Conservation (phyloP, 2,113 vertebrate genomes). For the Anarhynchus alexandrinus region DNA sequence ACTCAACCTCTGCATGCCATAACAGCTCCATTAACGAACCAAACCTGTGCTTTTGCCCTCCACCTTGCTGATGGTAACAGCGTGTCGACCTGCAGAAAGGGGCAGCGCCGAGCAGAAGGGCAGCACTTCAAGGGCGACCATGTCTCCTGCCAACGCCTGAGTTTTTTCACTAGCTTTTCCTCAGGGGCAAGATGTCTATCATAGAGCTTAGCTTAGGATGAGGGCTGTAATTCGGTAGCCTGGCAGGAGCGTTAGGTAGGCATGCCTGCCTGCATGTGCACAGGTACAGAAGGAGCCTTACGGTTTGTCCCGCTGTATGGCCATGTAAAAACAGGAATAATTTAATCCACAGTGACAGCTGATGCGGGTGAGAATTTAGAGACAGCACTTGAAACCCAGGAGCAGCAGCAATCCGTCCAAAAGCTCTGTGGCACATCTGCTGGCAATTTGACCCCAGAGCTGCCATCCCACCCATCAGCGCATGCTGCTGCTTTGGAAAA, state of each 20-base stretch:
- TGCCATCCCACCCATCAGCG: background rate
- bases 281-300: background rate
- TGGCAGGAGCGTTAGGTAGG: background rate
- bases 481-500: background rate
- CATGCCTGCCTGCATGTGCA: background rate
- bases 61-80: background rate
- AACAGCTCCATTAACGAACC: background rate
- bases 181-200: background rate
- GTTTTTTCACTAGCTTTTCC: background rate
- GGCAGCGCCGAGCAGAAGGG: background rate
- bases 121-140: background rate
- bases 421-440: background rate
- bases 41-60: background rate
- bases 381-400: background rate
- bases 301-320: fast-evolving
- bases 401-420: background rate
- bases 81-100: fast-evolving
- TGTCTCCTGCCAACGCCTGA: background rate
- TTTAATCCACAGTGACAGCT: background rate
- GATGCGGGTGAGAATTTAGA: background rate
- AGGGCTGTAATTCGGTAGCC: background rate
- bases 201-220: background rate
- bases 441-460: background rate
- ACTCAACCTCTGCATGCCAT: background rate
- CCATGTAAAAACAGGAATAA: background rate